Evolutionary conservation across 2,797 vertebrate species (phyloP).

Genomic region (Coranthus polyacanthus): DNA sequence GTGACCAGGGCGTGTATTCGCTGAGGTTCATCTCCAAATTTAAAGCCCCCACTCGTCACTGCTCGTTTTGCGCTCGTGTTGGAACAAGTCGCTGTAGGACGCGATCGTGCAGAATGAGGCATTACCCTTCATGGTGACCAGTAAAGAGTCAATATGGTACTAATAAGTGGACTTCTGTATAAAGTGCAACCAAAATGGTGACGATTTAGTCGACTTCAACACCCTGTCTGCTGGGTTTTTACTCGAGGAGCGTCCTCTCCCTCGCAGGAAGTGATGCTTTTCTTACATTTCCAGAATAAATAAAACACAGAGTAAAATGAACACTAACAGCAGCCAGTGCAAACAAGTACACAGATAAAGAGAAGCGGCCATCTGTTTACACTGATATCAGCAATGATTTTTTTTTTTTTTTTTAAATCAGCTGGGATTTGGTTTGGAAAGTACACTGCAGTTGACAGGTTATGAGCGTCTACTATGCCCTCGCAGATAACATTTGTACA

Average conservation of each 20-base stretch:
- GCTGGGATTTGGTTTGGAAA: slow-evolving; percentile 1
- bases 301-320: slow-evolving; percentile 32
- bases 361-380: slow-evolving; percentile 2
- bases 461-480: slow-evolving; percentile 4
- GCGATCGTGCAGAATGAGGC: too few species aligned
- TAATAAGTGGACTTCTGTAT: too few species aligned
- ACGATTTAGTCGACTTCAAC: background rate
- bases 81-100: too few species aligned
- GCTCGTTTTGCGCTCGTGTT: too few species aligned
- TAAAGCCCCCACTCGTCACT: too few species aligned
- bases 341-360: slow-evolving; percentile 12
- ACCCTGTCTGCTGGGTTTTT: background rate
- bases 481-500: slow-evolving; percentile 15
- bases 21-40: too few species aligned
- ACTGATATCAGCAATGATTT: background rate
- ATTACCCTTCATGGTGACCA: too few species aligned
- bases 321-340: background rate
- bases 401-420: background rate
- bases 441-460: slow-evolving; percentile 13
- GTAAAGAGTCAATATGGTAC: too few species aligned
- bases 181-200: too few species aligned
- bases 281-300: slow-evolving; percentile 42
- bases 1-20: too few species aligned
- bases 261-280: slow-evolving; percentile 22
- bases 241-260: background rate